A percentile compares a stretch with the other conserved stretches of the same genome.
These are phyloP conservation scores for Neotoma lepida DNA, from an alignment of 2,113 vertebrate genomes.

Conservation along the genomic window DNA sequence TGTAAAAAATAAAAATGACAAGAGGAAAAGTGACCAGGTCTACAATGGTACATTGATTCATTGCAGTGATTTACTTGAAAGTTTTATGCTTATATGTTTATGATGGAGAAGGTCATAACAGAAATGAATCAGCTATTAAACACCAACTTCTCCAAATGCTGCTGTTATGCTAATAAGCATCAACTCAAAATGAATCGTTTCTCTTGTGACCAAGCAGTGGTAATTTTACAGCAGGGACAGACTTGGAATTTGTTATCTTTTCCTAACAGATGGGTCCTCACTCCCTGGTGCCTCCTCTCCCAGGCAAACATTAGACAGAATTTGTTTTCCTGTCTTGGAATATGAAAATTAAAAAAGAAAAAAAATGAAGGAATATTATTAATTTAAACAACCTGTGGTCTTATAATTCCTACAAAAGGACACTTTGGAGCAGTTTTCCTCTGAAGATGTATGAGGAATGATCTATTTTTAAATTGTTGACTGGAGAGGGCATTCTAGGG, in stretches of 20 bases:
- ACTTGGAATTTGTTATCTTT: neutral
- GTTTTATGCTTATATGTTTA: neutral
- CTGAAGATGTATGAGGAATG: constrained; percentile 12
- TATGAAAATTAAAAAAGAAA: constrained; percentile 36
- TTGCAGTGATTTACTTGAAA: neutral
- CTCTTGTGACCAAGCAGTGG: neutral
- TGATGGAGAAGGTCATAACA: neutral
- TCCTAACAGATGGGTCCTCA: neutral
- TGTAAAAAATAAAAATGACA: neutral
- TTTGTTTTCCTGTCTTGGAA: neutral
- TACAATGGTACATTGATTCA: neutral
- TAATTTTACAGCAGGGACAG: neutral
- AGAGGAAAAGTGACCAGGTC: constrained; percentile 7
- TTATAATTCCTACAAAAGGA: constrained; percentile 60
- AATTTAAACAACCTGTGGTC: constrained; percentile 29
- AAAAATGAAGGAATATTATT: neutral
- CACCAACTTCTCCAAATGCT: neutral
- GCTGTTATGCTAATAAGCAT: neutral
- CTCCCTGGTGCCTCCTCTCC: neutral
- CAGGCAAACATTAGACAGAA: neutral
- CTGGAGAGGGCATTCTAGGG: constrained; percentile 20
- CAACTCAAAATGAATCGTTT: neutral
- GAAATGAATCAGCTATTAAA: neutral
- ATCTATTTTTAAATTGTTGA: constrained; percentile 51
- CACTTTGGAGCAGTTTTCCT: constrained; percentile 69